Percentiles rank a stretch among this genome's conserved stretches.
phyloP scores from a whole-genome alignment of 2,113 vertebrate species.

The Fregetta grallaria region DNA sequence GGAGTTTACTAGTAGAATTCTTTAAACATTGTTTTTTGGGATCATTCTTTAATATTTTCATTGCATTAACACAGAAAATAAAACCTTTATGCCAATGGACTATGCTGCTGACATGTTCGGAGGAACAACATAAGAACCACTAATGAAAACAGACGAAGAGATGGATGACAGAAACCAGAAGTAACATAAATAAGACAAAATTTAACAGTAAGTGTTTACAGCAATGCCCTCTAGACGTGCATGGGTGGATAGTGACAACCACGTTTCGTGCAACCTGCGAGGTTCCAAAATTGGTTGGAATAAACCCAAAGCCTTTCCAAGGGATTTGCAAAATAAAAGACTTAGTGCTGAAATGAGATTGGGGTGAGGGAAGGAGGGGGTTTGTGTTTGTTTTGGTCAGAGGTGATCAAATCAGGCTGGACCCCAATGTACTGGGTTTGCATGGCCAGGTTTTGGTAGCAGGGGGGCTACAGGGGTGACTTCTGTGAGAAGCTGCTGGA shows the following conservation, averaged over 20 bases:
- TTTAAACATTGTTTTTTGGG: not conserved
- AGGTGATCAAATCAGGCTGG: not conserved
- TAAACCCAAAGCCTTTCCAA: not conserved
- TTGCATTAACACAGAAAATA: not conserved
- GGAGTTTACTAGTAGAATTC: not conserved
- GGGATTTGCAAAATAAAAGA: not conserved
- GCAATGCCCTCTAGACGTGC: not conserved
- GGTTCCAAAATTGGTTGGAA: not conserved
- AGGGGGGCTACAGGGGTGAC: too few relatives aligned
- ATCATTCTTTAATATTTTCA: not conserved
- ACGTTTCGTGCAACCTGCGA: fast-evolving
- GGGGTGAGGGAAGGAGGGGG: not conserved
- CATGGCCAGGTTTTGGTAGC: too few relatives aligned
- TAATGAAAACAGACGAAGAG: not conserved
- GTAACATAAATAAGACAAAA: not conserved
- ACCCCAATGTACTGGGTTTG: not conserved
- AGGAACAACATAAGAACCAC: not conserved
- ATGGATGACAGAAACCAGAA: not conserved
- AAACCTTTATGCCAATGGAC: not conserved
- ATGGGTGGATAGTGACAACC: not conserved
- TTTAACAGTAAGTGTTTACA: not conserved
- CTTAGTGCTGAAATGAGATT: not conserved
- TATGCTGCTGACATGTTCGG: not conserved
- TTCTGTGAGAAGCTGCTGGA: too few relatives aligned
- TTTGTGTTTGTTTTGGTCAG: not conserved